Percentiles rank a stretch among this genome's conserved stretches.
Conservation (phyloP, 2,797 vertebrate genomes). For the Sebastes trivittatus region DNA sequence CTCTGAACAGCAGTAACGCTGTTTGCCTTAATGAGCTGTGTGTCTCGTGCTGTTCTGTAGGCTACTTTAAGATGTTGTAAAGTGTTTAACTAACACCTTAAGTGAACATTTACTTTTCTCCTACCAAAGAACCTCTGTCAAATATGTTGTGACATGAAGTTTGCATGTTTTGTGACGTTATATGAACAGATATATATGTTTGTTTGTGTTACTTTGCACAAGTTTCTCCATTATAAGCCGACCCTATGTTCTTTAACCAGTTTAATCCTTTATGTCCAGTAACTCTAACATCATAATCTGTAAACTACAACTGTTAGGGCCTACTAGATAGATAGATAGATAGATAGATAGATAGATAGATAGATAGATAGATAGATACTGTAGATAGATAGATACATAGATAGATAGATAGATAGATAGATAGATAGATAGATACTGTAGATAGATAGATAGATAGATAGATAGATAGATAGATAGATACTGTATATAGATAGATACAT, state of each 20-base stretch:
- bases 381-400: too few species aligned
- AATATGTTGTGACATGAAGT: neutral
- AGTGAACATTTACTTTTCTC: neutral
- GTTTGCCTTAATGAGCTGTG: neutral
- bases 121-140: neutral
- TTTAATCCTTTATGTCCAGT: neutral
- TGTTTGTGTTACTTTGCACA: neutral
- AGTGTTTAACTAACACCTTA: neutral
- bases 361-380: too few species aligned
- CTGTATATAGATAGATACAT: too few species aligned
- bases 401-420: too few species aligned
- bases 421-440: too few species aligned
- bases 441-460: too few species aligned
- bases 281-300: neutral
- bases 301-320: neutral
- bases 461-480: too few species aligned
- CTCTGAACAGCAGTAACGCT: neutral
- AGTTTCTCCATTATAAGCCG: neutral
- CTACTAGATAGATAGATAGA: too few species aligned
- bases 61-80: neutral
- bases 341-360: too few species aligned
- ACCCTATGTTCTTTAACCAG: neutral
- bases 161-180: neutral
- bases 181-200: neutral
- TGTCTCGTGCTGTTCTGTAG: neutral